These are phyloP conservation scores for Drosophila sproati DNA, from an alignment of 1,140 invertebrate species.

Conservation along the genomic window DNA sequence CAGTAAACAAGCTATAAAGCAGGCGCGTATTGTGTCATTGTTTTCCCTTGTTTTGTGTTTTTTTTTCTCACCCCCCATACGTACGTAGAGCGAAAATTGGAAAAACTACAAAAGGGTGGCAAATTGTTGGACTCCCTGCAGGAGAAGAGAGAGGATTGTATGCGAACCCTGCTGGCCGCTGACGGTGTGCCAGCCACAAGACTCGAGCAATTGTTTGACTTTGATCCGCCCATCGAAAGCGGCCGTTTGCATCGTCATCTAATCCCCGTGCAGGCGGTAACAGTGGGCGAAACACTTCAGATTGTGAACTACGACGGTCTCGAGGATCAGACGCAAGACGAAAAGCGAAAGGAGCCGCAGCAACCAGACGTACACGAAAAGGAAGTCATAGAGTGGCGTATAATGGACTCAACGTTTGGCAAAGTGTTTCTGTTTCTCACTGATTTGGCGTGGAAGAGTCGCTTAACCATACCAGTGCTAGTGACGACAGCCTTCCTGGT, in stretches of 20 bases:
- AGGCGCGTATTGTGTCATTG: neutral
- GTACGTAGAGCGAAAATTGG: conserved; percentile 85
- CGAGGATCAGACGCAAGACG: conserved; percentile 36
- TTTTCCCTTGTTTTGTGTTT: neutral
- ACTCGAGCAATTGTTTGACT: conserved; percentile 69
- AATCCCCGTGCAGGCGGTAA: conserved; percentile 85
- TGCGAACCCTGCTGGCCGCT: conserved; percentile 82
- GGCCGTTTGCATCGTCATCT: conserved; percentile 84
- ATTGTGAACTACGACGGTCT: conserved; percentile 85
- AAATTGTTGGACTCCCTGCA: conserved; percentile 85
- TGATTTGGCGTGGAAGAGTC: conserved; percentile 85
- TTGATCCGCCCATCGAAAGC: conserved; percentile 84
- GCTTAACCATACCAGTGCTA: conserved; percentile 85
- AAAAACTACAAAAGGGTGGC: conserved; percentile 84
- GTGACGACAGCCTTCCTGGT: conserved; percentile 85
- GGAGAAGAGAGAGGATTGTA: conserved; percentile 85
- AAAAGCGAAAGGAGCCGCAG: conserved; percentile 13
- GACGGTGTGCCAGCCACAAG: conserved; percentile 53
- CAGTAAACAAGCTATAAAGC: neutral
- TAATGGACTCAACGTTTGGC: conserved; percentile 78
- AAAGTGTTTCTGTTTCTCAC: conserved; percentile 85
- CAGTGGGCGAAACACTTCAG: conserved; percentile 85
- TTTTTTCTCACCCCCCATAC: neutral
- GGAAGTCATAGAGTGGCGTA: conserved; percentile 19
- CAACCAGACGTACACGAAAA: conserved; percentile 14